A percentile compares a stretch with the other conserved stretches of the same genome.
Evolutionary conservation across 2,113 vertebrate species (phyloP).

Genomic region (Elephantulus edwardii): DNA sequence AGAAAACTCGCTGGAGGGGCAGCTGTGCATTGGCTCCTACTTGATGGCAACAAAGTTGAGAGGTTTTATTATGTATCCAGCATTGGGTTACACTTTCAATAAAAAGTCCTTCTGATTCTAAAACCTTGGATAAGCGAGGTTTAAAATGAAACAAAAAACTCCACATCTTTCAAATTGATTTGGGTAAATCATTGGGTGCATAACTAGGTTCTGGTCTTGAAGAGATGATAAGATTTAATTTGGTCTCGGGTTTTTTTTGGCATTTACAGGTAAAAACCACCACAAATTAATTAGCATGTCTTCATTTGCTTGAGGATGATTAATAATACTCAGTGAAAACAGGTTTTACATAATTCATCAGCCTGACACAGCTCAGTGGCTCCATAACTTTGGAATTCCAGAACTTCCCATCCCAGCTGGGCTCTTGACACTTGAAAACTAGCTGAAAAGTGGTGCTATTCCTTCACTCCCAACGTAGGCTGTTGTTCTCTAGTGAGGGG

Average conservation of each 20-base stretch:
- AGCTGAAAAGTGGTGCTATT: conserved; percentile 67
- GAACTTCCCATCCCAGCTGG: conserved; percentile 74
- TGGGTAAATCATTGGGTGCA: conserved; percentile 50
- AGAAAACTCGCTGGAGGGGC: no score
- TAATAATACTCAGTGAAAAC: conserved; percentile 84
- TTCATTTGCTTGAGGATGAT: conserved; percentile 84
- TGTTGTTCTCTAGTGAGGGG: background rate
- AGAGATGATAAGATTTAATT: conserved; percentile 75
- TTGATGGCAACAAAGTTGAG: no score
- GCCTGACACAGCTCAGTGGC: conserved; percentile 79
- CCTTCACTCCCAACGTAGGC: conserved; percentile 39
- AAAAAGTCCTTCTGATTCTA: conserved; percentile 36
- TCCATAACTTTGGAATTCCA: conserved; percentile 70
- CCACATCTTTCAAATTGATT: conserved; percentile 71
- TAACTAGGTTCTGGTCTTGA: conserved; percentile 68
- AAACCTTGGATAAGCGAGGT: conserved; percentile 41
- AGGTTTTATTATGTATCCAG: background rate
- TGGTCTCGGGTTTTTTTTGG: conserved; percentile 74
- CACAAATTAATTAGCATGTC: conserved; percentile 86
- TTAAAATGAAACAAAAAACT: conserved; percentile 32
- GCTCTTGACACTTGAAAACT: conserved; percentile 78
- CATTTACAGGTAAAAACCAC: conserved; percentile 80
- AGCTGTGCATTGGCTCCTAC: no score
- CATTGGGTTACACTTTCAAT: conserved; percentile 11
- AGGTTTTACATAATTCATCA: conserved; percentile 87